Conservation (phyloP, 2,888 invertebrate species). For the Aricia artaxerxes region DNA sequence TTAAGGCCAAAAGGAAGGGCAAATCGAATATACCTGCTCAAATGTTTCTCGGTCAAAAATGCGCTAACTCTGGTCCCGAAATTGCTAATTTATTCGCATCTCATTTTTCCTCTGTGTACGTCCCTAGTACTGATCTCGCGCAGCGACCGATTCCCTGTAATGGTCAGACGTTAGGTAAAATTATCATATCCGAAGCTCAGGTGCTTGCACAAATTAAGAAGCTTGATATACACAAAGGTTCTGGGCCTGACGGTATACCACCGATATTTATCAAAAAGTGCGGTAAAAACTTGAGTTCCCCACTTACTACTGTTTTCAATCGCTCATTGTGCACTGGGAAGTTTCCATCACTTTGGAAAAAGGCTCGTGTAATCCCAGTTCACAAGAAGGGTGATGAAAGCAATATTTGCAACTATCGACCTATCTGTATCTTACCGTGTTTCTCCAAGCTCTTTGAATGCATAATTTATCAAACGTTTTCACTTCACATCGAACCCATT, state of each 20-base stretch:
- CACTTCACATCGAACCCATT: not conserved
- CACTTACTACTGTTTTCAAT: not conserved
- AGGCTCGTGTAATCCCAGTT: not conserved
- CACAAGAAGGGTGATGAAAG: not conserved
- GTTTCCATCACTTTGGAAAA: constrained; percentile 10
- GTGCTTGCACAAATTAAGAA: too few species aligned
- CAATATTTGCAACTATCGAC: not conserved
- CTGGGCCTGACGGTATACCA: constrained; percentile 2
- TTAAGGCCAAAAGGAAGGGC: too few species aligned
- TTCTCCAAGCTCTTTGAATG: not conserved
- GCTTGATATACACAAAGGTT: too few species aligned
- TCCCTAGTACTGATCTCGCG: too few species aligned
- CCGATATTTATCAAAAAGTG: not conserved
- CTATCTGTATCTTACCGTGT: not conserved
- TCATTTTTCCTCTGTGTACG: too few species aligned
- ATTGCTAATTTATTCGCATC: not conserved
- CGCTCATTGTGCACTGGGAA: constrained; percentile 5
- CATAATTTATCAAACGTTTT: not conserved
- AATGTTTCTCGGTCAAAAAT: not conserved
- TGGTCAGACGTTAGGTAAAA: too few species aligned
- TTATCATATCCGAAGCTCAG: too few species aligned
- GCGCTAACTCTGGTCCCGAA: not conserved
- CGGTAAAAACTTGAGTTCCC: not conserved
- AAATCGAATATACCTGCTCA: not conserved
- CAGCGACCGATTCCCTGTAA: not conserved